phyloP scores from a whole-genome alignment of 2,113 vertebrate species.

The Salvelinus sp. region DNA sequence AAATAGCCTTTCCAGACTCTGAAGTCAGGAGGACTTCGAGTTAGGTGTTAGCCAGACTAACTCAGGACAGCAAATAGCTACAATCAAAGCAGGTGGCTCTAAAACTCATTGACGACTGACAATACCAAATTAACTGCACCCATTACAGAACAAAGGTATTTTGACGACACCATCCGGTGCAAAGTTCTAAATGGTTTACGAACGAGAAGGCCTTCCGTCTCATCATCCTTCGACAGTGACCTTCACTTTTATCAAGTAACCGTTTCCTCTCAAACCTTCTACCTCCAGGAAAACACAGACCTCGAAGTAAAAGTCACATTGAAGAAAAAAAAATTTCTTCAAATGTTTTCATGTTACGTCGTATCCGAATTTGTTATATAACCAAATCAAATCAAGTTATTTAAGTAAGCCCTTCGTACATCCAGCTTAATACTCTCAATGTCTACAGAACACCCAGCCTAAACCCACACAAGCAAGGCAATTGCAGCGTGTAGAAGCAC shows the following conservation, averaged over 20 bases:
- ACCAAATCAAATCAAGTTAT: no score
- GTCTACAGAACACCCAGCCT: no score
- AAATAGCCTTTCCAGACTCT: no score
- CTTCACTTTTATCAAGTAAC: background rate
- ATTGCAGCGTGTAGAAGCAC: no score
- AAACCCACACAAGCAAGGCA: no score
- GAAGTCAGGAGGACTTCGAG: no score
- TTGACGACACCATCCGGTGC: slow-evolving; percentile 3
- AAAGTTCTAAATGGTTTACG: slow-evolving; percentile 4
- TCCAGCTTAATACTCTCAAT: no score
- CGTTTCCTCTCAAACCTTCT: background rate
- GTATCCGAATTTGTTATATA: no score
- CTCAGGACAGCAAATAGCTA: background rate
- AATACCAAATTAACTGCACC: background rate
- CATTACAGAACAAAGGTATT: background rate
- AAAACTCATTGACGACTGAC: background rate
- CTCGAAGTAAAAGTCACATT: slow-evolving; percentile 13
- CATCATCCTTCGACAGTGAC: background rate
- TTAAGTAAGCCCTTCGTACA: no score
- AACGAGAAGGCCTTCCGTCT: background rate
- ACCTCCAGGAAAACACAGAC: background rate
- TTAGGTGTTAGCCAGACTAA: no score
- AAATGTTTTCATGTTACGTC: background rate
- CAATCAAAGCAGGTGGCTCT: background rate
- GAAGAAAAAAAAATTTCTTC: background rate